Percentiles rank a stretch among this genome's conserved stretches.
Conservation (phyloP, 2,113 vertebrate genomes). For the Macaca nemestrina region DNA sequence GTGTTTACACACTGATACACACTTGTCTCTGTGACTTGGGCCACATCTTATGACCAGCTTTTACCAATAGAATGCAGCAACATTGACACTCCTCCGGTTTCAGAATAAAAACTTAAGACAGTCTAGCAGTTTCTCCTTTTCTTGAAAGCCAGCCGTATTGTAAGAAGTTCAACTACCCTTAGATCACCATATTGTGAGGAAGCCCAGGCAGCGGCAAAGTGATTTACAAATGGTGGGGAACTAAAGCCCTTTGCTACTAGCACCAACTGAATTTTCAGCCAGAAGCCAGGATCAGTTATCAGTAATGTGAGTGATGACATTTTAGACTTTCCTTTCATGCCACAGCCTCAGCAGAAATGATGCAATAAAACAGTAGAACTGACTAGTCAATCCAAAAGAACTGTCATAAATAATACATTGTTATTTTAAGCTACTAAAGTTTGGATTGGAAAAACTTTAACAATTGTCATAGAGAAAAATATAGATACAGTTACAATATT, state of each 20-base stretch:
- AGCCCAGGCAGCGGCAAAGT: fast-evolving
- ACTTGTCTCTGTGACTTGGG: background rate
- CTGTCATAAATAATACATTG: background rate
- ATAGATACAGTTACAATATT: background rate
- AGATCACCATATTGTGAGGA: background rate
- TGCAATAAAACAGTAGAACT: background rate
- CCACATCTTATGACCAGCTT: background rate
- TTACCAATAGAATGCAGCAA: background rate
- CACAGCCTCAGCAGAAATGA: background rate
- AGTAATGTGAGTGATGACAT: background rate
- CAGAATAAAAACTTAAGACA: background rate
- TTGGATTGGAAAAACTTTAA: background rate
- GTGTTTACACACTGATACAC: background rate
- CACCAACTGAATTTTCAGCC: background rate
- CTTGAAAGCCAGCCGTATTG: background rate
- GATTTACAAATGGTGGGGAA: background rate
- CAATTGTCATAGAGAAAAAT: background rate
- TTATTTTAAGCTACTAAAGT: background rate
- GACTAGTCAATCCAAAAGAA: background rate
- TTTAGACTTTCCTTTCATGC: background rate
- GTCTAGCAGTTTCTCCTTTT: background rate
- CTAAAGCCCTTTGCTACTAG: background rate
- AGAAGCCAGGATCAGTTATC: background rate
- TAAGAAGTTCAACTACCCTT: background rate
- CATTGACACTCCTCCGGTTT: background rate